phyloP scores from a whole-genome alignment of 2,113 vertebrate genomes.

The Galeopterus variegatus region DNA sequence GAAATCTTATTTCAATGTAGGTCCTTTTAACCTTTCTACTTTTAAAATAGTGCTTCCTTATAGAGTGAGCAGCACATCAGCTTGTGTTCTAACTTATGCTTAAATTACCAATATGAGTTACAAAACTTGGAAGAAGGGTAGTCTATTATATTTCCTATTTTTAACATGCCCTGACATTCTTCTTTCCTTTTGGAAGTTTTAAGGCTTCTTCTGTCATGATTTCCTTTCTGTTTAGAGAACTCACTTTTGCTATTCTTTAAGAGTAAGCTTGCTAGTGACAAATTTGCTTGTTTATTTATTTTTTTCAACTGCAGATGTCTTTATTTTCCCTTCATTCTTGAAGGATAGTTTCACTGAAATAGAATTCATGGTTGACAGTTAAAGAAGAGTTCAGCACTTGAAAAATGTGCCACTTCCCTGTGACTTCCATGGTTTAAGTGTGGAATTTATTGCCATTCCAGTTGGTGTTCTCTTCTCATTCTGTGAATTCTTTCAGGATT shows the following conservation, averaged over 20 bases:
- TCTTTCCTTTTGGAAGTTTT: background rate
- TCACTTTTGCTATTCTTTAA: background rate
- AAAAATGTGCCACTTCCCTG: background rate
- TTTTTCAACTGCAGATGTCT: background rate
- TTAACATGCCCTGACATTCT: background rate
- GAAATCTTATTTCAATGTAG: background rate
- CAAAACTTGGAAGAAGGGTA: background rate
- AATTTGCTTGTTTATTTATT: background rate
- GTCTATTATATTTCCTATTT: background rate
- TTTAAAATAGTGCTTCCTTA: background rate
- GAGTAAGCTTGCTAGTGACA: background rate
- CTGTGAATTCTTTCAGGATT: background rate
- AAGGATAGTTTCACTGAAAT: background rate
- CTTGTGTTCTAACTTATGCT: background rate
- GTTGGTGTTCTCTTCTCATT: background rate
- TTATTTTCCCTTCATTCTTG: background rate
- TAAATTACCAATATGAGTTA: background rate
- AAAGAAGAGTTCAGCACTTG: background rate
- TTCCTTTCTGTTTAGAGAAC: background rate
- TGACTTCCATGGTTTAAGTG: background rate
- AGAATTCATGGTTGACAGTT: background rate
- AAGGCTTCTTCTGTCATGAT: background rate
- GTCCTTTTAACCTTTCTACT: background rate
- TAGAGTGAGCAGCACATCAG: background rate
- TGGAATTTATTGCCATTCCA: background rate